Evolutionary conservation across 2,113 vertebrate genomes (phyloP), one percentile per base, ranked within the genome.

Genomic region (Dissostichus mawsoni): DNA sequence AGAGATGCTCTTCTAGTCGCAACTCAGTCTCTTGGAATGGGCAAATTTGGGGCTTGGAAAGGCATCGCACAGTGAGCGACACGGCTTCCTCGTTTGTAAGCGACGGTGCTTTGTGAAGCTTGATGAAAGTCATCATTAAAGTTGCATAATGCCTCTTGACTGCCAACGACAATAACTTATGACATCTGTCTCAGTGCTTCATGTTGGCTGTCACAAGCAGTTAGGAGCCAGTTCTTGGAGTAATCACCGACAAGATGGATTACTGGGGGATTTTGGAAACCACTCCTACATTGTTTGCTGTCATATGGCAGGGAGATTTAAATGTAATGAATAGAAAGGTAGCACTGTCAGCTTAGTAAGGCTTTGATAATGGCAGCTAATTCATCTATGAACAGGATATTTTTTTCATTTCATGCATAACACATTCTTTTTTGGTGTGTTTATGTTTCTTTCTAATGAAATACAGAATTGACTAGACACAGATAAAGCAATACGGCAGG

Each of bases 121-220:
- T 80, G 75, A 88, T 77, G 67, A 82, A 93, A 91, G 81, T 90
- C 79, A 41, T 91, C 87, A 90, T 94, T 90, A 93, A 95, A 93
- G 85, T 90, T 93, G 90, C 78, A 93, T 91, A 87, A 88, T 83
- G 64, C 84, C 73, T 91, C 88, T 75, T 61, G 86, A 87, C 87
- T 86, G 90, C 83, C 78, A 85, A 80, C 47, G 62, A 85, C 86
- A 90, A 91, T 93, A 90, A 88, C 85, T 92, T 86, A 85, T 80
- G 84, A 92, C 92, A 92, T 93, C 87, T 90, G 92, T 92, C 85
- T 88, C 78, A 53, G 68, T 56, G 59, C 83, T 80, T 85, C 86
- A 81, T 86, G 90, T 90, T 85, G 81, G 76, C 89, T 91, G 90
- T 92, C 91, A 90, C 74, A 78, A 81, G 87, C 81, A 80, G 84